A percentile compares a stretch with the other conserved stretches of the same genome.
Evolutionary conservation across 2,888 invertebrate species (phyloP).

Genomic region (Rhingia campestris): DNA sequence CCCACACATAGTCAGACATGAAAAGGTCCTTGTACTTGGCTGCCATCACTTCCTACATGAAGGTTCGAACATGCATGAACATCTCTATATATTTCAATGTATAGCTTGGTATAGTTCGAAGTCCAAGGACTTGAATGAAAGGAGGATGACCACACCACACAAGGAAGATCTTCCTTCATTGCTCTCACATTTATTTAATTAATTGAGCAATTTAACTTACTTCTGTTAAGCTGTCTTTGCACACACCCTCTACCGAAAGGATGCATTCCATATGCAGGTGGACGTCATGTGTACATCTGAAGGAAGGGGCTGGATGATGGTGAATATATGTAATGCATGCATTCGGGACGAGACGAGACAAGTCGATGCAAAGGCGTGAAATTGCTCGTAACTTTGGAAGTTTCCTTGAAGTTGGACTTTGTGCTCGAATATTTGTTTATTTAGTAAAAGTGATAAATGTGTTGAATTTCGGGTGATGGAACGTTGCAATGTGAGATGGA

Average conservation of each 20-base stretch:
- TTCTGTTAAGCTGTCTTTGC: constrained; percentile 69
- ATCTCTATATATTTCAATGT: constrained; percentile 4
- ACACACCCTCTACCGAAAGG: background rate
- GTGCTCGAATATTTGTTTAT: constrained; percentile 57
- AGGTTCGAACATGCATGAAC: constrained; percentile 21
- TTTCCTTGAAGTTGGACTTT: constrained; percentile 56
- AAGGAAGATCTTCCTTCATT: constrained; percentile 21
- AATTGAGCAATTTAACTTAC: constrained; percentile 76
- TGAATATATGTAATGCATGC: background rate
- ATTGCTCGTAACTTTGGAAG: constrained; percentile 57
- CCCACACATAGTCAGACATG: background rate
- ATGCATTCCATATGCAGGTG: background rate
- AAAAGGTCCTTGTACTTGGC: background rate
- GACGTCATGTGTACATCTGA: background rate
- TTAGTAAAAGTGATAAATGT: constrained; percentile 59
- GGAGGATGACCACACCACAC: background rate
- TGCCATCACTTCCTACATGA: background rate
- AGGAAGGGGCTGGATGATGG: background rate
- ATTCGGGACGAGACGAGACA: constrained; percentile 5
- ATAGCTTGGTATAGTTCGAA: background rate
- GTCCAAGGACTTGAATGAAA: constrained; percentile 8
- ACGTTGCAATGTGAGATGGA: constrained; percentile 42
- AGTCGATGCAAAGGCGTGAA: constrained; percentile 59
- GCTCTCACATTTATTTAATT: constrained; percentile 75
- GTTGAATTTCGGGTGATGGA: constrained; percentile 52